Percentiles rank a stretch among this genome's conserved stretches.
These are phyloP conservation scores for Lichenostomus cassidix DNA, from an alignment of 2,113 vertebrate species.

Conservation along the genomic window DNA sequence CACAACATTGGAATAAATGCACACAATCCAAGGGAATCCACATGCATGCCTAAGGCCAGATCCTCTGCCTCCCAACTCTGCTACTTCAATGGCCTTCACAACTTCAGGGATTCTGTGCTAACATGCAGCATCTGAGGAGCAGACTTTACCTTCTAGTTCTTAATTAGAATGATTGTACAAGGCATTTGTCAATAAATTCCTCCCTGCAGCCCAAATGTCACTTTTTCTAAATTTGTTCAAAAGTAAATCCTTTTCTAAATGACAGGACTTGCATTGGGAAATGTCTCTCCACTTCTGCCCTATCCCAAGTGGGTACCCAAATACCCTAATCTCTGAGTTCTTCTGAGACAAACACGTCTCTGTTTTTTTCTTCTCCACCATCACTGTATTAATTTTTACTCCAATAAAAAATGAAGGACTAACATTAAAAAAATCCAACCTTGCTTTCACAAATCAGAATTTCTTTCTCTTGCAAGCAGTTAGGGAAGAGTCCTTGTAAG, in stretches of 20 bases:
- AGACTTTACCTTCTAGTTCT: not conserved
- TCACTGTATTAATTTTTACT: not conserved
- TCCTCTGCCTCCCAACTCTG: not conserved
- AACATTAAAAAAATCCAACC: not conserved
- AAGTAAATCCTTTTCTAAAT: not conserved
- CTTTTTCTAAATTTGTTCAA: not conserved
- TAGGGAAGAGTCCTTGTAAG: not conserved
- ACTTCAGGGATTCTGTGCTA: not conserved
- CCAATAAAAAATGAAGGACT: not conserved
- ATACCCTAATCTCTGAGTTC: not conserved
- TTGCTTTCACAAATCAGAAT: not conserved
- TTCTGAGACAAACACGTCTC: not conserved
- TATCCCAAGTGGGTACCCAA: not conserved
- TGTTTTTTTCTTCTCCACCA: not conserved
- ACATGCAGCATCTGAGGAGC: not conserved
- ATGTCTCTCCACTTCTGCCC: not conserved
- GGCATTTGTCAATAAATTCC: not conserved
- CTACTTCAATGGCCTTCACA: not conserved
- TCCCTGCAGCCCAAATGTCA: not conserved
- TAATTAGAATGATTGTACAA: not conserved
- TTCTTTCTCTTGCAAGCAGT: not conserved
- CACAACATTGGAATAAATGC: not conserved
- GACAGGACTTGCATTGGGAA: not conserved
- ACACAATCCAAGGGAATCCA: not conserved
- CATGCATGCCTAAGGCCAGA: not conserved